These are phyloP conservation scores for Agrotis puta DNA, from an alignment of 2,888 invertebrate species.

Conservation along the genomic window DNA sequence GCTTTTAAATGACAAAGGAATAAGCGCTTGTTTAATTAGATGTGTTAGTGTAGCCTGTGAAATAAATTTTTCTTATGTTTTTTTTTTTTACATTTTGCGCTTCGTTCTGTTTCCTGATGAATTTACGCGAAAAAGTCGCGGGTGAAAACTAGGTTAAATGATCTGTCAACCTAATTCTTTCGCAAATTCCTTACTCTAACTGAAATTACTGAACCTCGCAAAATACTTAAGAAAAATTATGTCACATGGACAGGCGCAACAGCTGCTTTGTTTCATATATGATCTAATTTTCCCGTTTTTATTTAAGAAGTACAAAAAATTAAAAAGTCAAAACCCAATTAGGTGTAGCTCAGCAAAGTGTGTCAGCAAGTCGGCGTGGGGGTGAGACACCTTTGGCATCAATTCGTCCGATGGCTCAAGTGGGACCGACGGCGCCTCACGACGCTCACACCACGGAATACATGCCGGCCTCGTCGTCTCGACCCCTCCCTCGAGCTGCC, in stretches of 20 bases:
- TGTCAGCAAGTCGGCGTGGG: constrained; percentile 92
- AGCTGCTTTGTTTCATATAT: not conserved
- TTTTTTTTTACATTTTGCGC: too few relatives aligned
- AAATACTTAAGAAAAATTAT: not conserved
- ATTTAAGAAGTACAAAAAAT: not conserved
- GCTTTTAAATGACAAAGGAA: too few relatives aligned
- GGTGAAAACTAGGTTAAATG: too few relatives aligned
- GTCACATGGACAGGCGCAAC: not conserved
- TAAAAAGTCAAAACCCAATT: constrained; percentile 26
- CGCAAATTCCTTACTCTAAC: too few relatives aligned
- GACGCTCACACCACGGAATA: constrained; percentile 93
- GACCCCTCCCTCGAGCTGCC: constrained; percentile 91
- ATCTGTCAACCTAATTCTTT: too few relatives aligned
- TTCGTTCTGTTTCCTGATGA: too few relatives aligned
- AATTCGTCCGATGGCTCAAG: constrained; percentile 97
- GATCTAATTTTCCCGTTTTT: too few relatives aligned
- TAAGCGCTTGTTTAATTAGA: too few relatives aligned
- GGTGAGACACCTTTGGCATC: constrained; percentile 96
- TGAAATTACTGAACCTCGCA: too few relatives aligned
- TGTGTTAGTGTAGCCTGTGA: too few relatives aligned
- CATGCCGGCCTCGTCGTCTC: constrained; percentile 95
- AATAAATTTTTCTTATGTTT: too few relatives aligned
- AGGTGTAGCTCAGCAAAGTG: constrained; percentile 88
- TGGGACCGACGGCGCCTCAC: constrained; percentile 94
- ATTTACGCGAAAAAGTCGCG: too few relatives aligned